These are phyloP conservation scores for Sarcophaga peregrina DNA, from an alignment of 1,140 invertebrate species.

Conservation along the genomic window DNA sequence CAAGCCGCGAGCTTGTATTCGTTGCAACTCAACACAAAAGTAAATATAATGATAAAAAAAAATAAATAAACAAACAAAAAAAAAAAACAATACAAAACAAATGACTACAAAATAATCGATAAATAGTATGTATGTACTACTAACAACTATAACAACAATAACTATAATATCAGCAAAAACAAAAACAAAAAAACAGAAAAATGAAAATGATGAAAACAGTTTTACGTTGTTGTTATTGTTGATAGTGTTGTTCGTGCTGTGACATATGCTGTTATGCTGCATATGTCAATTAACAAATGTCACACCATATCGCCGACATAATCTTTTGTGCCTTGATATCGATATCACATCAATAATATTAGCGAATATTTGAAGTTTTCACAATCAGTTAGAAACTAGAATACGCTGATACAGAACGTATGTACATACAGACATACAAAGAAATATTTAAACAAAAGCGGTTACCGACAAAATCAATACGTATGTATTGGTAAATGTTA, in stretches of 20 bases:
- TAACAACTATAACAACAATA: conserved; percentile 11
- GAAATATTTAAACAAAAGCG: too few species aligned
- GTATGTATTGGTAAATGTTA: conserved; percentile 22
- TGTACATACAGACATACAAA: too few species aligned
- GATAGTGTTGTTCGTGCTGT: conserved; percentile 13
- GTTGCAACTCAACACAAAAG: neutral
- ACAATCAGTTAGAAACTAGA: neutral
- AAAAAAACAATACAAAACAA: conserved; percentile 8
- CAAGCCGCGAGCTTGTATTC: conserved; percentile 18
- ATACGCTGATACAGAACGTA: conserved; percentile 6
- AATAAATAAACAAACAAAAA: neutral
- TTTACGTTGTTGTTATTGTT: neutral
- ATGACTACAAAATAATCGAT: conserved; percentile 4
- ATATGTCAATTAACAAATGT: conserved; percentile 58
- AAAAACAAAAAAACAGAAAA: too few species aligned
- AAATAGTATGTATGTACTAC: neutral
- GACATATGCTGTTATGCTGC: conserved; percentile 35
- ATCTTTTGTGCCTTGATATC: conserved; percentile 55
- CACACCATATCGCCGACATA: conserved; percentile 64
- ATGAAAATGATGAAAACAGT: neutral
- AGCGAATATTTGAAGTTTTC: neutral
- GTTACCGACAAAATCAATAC: neutral
- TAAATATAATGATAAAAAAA: neutral
- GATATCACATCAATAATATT: too few species aligned
- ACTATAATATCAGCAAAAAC: neutral